phyloP scores from a whole-genome alignment of 1,140 invertebrate genomes.

The Sitobion miscanthi region DNA sequence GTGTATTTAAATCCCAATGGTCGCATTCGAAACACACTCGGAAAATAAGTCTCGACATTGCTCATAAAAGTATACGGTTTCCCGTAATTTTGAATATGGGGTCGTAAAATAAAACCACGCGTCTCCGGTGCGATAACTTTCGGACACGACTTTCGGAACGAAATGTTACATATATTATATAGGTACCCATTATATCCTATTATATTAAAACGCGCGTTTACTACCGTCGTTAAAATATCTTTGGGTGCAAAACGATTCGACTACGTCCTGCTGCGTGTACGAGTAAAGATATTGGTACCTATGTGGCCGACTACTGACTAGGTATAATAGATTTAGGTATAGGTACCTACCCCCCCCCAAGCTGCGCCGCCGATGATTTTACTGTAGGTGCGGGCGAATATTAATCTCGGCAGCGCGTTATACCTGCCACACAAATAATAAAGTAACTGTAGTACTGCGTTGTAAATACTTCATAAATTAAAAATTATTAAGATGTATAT shows the following conservation, averaged over 20 bases:
- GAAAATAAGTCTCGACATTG: conserved; percentile 42
- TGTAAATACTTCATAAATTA: no score
- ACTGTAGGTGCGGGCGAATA: neutral
- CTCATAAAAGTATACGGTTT: conserved; percentile 41
- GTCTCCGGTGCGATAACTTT: neutral
- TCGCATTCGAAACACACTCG: conserved; percentile 11
- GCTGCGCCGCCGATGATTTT: no score
- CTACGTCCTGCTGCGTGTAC: neutral
- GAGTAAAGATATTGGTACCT: neutral
- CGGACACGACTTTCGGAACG: neutral
- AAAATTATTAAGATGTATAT: no score
- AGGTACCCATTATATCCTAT: neutral
- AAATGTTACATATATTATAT: no score
- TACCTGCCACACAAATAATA: no score
- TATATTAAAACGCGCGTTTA: conserved; percentile 10
- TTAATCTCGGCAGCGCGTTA: neutral
- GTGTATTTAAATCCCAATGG: conserved; percentile 47
- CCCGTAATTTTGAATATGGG: conserved; percentile 21
- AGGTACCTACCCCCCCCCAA: no score
- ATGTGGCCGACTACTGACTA: no score
- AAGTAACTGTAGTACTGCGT: no score
- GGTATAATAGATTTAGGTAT: no score
- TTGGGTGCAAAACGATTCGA: neutral
- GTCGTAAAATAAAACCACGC: neutral
- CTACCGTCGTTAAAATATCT: neutral